Evolutionary conservation across 1,140 invertebrate species (phyloP).

Genomic region (Tribolium castaneum): DNA sequence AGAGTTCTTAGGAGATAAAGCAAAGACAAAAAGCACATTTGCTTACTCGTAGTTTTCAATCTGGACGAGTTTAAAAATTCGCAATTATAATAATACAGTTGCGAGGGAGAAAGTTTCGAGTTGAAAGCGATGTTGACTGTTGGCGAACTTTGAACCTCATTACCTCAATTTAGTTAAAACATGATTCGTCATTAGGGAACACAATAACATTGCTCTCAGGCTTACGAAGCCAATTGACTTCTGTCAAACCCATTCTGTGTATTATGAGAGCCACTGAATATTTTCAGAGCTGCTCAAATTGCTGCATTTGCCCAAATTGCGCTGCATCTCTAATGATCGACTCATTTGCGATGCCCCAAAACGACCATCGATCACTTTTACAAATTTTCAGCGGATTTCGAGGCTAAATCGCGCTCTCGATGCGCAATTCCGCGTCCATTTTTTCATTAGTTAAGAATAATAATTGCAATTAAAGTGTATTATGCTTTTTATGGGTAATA

Average conservation of each 20-base stretch:
- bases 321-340: conserved; percentile 9
- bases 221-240: conserved; percentile 61
- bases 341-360: background rate
- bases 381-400: no score
- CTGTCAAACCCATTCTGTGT: conserved; percentile 47
- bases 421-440: no score
- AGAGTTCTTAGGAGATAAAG: conserved; percentile 45
- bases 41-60: no score
- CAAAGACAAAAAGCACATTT: background rate
- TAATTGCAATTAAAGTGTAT: no score
- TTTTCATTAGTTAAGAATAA: no score
- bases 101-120: conserved; percentile 40
- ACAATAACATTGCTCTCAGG: conserved; percentile 55
- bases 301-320: conserved; percentile 7
- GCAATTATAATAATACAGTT: conserved; percentile 46
- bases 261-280: conserved; percentile 36
- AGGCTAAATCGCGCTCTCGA: no score
- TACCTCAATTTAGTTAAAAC: conserved; percentile 61
- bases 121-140: conserved; percentile 45
- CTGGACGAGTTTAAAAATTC: conserved; percentile 20
- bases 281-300: conserved; percentile 2
- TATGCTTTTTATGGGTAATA: no score
- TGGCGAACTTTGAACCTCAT: conserved; percentile 57
- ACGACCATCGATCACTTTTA: background rate
- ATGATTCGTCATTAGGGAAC: conserved; percentile 59